Evolutionary conservation across 2,797 vertebrate genomes (phyloP).

Genomic region (Chaetodon trifasciatus): DNA sequence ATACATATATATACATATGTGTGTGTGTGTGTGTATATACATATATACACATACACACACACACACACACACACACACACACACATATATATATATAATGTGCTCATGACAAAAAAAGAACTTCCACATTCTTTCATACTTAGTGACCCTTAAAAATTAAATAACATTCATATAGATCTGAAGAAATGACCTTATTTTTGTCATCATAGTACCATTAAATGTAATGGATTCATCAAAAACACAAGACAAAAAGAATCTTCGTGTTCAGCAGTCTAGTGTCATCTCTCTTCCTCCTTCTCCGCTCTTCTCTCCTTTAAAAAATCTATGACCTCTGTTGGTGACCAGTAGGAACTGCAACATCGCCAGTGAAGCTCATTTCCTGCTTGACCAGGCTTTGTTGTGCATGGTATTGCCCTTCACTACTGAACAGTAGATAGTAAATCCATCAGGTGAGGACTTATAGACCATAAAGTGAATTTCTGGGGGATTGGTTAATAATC

Average conservation of each 20-base stretch:
- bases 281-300: not conserved
- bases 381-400: not conserved
- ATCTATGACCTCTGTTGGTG: slow-evolving; percentile 30
- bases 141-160: not conserved
- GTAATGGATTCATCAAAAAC: too few species aligned
- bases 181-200: not conserved
- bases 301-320: not conserved
- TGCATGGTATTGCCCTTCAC: not conserved
- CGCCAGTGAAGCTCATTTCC: not conserved
- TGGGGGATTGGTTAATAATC: not conserved
- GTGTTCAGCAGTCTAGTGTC: not conserved
- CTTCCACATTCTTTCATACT: not conserved
- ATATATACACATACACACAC: too few species aligned
- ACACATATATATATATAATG: too few species aligned
- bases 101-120: too few species aligned
- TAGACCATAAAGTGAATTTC: not conserved
- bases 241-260: not conserved
- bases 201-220: too few species aligned
- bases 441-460: not conserved
- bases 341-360: slow-evolving; percentile 6
- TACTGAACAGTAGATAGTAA: not conserved
- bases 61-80: too few species aligned
- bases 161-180: not conserved
- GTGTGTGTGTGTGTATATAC: too few species aligned
- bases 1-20: too few species aligned